These are phyloP conservation scores for Alca torda DNA, from an alignment of 2,797 vertebrate species.

Conservation along the genomic window DNA sequence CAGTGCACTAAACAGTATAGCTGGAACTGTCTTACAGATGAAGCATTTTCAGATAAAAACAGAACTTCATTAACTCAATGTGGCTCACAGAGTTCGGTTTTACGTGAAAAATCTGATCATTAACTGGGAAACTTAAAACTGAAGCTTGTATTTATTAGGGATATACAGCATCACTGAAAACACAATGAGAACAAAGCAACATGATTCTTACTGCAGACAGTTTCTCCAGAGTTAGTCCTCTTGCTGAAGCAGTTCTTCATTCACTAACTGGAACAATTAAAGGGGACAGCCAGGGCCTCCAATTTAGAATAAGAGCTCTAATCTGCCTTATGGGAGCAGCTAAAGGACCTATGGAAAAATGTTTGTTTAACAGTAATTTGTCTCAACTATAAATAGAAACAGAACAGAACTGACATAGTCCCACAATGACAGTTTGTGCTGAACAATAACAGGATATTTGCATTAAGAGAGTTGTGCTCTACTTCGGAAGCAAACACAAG, in stretches of 20 bases:
- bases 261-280: conserved; percentile 18
- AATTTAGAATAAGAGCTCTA: conserved; percentile 11
- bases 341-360: conserved; percentile 46
- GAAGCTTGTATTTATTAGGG: background rate
- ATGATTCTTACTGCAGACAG: background rate
- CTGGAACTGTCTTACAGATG: background rate
- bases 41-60: background rate
- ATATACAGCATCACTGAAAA: background rate
- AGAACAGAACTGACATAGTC: conserved; percentile 47
- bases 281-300: background rate
- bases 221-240: background rate
- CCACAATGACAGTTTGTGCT: conserved; percentile 16
- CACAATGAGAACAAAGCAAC: background rate
- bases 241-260: conserved; percentile 20
- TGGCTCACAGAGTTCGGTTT: background rate
- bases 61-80: background rate
- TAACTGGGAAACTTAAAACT: background rate
- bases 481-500: conserved; percentile 27
- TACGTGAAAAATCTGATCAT: background rate
- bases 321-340: conserved; percentile 28
- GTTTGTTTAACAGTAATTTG: conserved; percentile 39
- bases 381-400: conserved; percentile 56
- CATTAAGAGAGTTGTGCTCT: conserved; percentile 14
- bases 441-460: conserved; percentile 55
- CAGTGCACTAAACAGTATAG: background rate